A percentile compares a stretch with the other conserved stretches of the same genome.
phyloP scores from a whole-genome alignment of 2,113 vertebrate species.

The Geococcyx californianus region DNA sequence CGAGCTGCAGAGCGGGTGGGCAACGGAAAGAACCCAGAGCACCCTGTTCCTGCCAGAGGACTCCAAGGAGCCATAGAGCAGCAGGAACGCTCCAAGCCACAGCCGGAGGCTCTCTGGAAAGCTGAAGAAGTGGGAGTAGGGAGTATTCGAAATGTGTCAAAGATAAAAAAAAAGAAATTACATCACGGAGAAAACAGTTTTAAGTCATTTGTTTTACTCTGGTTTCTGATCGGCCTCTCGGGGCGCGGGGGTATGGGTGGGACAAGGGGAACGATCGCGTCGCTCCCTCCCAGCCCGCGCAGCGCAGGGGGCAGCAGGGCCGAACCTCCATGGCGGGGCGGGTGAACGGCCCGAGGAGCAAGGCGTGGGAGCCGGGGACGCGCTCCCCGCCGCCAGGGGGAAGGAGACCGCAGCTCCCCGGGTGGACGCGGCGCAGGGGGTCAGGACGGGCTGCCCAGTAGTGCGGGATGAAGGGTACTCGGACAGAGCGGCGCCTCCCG shows the following conservation, averaged over 20 bases:
- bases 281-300: background rate
- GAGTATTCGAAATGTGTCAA: background rate
- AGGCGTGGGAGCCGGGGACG: too few species aligned
- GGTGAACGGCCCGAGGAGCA: too few species aligned
- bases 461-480: background rate
- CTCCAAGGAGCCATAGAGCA: background rate
- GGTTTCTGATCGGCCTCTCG: background rate
- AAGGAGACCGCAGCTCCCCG: too few species aligned
- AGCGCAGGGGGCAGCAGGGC: background rate
- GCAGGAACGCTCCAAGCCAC: background rate
- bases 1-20: background rate
- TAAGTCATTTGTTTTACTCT: background rate
- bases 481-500: background rate
- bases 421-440: too few species aligned
- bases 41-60: background rate
- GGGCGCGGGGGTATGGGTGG: background rate
- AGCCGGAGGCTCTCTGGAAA: background rate
- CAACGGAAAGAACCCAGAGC: background rate
- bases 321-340: background rate
- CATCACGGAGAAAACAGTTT: background rate
- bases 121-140: background rate
- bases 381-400: too few species aligned
- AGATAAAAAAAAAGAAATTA: background rate
- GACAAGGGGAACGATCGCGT: background rate
- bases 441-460: background rate